Base-by-base conservation (phyloP, 2,797 vertebrate species). In the Platalea minor region DNA sequence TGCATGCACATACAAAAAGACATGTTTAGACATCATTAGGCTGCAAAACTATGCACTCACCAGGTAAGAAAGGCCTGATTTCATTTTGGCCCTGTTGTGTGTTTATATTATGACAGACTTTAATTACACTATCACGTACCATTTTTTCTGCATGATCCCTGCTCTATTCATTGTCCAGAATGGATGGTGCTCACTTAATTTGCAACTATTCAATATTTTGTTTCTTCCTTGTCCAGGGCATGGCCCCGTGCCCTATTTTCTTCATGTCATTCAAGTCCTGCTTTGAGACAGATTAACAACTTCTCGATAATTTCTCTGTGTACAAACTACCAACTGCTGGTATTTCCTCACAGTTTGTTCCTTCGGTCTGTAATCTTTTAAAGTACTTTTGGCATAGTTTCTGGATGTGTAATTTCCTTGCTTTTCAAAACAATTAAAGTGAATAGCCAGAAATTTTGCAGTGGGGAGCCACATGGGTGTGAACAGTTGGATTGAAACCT, bases 321-420 rank as follows among this genome's bases (percentile, higher is more conserved):
- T 91, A 75, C 50, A 46, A 29, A 15, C 54, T 74, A 33, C 19
- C 8, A 25, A 77, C 74, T 89, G 17, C 56, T 61, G 86, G 45
- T 74, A 85, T 95, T 95, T 93, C 84, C 80, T 94, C 9, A 7
- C 50, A 68, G 54, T 90, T 90, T 92, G 61, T 95, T 86, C 26
- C 39, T 77, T 80, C 21, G 39, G 24, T 70, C 68, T 85, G 74
- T 79, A 93, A 43, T 86, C 56, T 60, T 87, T 64, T n/a, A 16
- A 91, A 78, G 78, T 48, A 60, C n/a, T 76, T 92, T 14, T 92
- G 88, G 80, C 88, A 70, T 63, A 37, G 79, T 70, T 81, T 84
- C 77, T 87, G 70, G 48, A 45, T 91, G 69, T 64, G 87, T 85
- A 91, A 92, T 72, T 95, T 96, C 92, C 88, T 72, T 59, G 63